These are phyloP conservation scores for Nomada ferruginata DNA, from an alignment of 2,888 invertebrate species.

Conservation along the genomic window DNA sequence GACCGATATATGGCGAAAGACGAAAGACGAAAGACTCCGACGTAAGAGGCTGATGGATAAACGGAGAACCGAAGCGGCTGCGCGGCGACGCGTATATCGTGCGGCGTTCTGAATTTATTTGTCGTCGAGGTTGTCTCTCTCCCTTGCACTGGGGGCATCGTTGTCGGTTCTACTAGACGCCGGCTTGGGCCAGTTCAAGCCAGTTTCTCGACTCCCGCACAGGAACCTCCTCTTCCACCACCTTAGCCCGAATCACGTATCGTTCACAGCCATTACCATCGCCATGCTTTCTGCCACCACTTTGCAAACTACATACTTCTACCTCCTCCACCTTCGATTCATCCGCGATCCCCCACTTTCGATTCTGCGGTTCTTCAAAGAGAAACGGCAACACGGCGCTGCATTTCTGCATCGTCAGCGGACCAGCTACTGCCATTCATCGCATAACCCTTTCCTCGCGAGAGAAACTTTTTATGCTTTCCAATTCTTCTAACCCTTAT, in stretches of 20 bases:
- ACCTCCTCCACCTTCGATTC: slow-evolving; percentile 42
- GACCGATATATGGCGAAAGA: slow-evolving; percentile 27
- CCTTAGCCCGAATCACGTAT: slow-evolving; percentile 36
- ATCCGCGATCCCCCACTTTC: slow-evolving; percentile 41
- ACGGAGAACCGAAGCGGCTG: slow-evolving; percentile 47
- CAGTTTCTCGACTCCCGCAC: slow-evolving; percentile 74
- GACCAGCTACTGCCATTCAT: background rate
- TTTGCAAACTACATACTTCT: slow-evolving; percentile 36
- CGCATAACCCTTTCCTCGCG: background rate
- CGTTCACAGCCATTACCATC: slow-evolving; percentile 61
- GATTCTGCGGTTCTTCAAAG: background rate
- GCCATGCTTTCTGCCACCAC: slow-evolving; percentile 43
- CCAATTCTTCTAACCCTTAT: background rate
- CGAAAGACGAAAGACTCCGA: slow-evolving; percentile 12
- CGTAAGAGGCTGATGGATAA: slow-evolving; percentile 18
- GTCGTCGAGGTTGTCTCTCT: slow-evolving; percentile 53
- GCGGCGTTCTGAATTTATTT: slow-evolving; percentile 71
- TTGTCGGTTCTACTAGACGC: slow-evolving; percentile 68
- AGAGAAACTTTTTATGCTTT: background rate
- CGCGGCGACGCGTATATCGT: slow-evolving; percentile 62
- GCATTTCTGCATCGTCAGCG: slow-evolving; percentile 33
- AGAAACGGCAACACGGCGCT: slow-evolving; percentile 55
- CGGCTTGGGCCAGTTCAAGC: slow-evolving; percentile 80
- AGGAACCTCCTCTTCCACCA: slow-evolving; percentile 45
- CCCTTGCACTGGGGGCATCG: slow-evolving; percentile 47